A percentile compares a stretch with the other conserved stretches of the same genome.
phyloP scores from a whole-genome alignment of 2,888 invertebrate genomes.

The Prostheceraeus crozeri region DNA sequence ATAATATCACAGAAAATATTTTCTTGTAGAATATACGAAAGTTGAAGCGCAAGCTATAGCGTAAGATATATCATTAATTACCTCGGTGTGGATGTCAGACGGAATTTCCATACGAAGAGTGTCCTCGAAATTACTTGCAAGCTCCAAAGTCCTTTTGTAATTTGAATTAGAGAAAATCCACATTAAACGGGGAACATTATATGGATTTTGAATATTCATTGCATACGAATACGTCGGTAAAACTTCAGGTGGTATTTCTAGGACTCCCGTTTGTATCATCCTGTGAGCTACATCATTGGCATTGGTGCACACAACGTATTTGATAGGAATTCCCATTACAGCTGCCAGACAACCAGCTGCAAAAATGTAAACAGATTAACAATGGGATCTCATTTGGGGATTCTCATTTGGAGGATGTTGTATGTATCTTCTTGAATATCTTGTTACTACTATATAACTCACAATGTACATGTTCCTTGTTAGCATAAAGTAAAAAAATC shows the following conservation, averaged over 20 bases:
- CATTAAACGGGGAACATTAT: conserved; percentile 58
- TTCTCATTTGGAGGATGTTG: no score
- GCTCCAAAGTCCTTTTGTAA: conserved; percentile 42
- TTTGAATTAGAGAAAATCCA: conserved; percentile 51
- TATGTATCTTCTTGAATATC: no score
- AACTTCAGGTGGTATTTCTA: neutral
- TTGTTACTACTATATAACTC: no score
- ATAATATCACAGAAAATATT: no score
- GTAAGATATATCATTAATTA: no score
- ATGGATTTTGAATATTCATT: conserved; percentile 50
- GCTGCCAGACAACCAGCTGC: conserved; percentile 56
- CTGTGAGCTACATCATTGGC: conserved; percentile 51
- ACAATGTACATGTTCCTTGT: no score
- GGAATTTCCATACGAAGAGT: conserved; percentile 44
- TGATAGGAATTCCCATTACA: conserved; percentile 58
- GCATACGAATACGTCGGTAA: neutral
- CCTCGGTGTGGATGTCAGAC: conserved; percentile 44
- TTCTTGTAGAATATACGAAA: no score
- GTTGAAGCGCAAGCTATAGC: no score
- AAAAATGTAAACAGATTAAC: conserved; percentile 29
- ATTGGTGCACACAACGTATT: conserved; percentile 56
- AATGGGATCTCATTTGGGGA: no score
- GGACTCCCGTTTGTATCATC: conserved; percentile 11
- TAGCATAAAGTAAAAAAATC: no score
- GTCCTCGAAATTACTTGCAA: conserved; percentile 50